These are phyloP conservation scores for Girardinichthys multiradiatus DNA, from an alignment of 2,113 vertebrate species.

Conservation along the genomic window DNA sequence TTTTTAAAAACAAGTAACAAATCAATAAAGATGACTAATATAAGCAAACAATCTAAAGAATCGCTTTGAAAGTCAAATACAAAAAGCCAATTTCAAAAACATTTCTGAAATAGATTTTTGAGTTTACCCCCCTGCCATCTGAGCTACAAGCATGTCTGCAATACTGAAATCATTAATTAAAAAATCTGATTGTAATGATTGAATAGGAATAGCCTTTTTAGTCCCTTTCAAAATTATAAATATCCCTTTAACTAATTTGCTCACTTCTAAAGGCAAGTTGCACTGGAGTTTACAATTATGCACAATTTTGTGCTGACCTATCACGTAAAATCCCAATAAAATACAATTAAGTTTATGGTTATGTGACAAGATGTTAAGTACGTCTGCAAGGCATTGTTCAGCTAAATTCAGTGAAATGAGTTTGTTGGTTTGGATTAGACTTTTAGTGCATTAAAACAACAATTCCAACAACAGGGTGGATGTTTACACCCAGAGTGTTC, in stretches of 20 bases:
- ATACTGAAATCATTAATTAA: too few species aligned
- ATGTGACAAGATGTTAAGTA: neutral
- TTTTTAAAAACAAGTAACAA: neutral
- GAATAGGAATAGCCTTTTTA: neutral
- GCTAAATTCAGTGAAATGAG: neutral
- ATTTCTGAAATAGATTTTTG: neutral
- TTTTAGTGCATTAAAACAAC: conserved; percentile 16
- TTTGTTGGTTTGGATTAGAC: neutral
- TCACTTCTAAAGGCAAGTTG: too few species aligned
- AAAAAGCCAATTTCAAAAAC: neutral
- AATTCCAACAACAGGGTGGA: conserved; percentile 5
- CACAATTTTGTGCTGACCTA: neutral
- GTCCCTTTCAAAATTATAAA: too few species aligned
- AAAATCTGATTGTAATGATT: neutral
- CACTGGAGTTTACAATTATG: too few species aligned
- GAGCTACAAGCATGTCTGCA: too few species aligned
- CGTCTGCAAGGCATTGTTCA: neutral
- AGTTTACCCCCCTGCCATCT: too few species aligned
- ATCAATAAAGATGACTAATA: neutral
- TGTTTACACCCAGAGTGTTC: conserved; percentile 17
- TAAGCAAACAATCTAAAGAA: neutral
- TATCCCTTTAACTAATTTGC: too few species aligned
- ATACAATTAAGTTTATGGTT: too few species aligned
- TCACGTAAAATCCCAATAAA: too few species aligned
- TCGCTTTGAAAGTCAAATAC: neutral